phyloP scores from a whole-genome alignment of 2,797 vertebrate species.

The Schizopygopsis malacanthus region DNA sequence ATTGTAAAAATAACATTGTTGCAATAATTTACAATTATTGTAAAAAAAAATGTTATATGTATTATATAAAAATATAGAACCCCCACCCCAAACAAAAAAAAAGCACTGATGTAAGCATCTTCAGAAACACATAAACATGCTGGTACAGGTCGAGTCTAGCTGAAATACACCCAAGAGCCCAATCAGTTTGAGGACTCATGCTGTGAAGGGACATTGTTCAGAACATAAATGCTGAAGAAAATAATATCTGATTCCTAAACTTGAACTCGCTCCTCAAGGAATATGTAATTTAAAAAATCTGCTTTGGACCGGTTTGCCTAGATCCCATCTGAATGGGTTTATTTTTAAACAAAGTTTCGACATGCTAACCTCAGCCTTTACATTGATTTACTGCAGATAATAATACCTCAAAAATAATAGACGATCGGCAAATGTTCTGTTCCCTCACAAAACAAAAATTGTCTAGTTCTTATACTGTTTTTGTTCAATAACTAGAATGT shows the following conservation, averaged over 20 bases:
- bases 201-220: slow-evolving; percentile 29
- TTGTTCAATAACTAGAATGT: neutral
- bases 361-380: neutral
- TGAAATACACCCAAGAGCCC: slow-evolving; percentile 15
- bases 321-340: neutral
- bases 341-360: slow-evolving; percentile 7
- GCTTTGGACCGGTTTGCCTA: slow-evolving; percentile 15
- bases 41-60: too few species aligned
- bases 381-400: slow-evolving; percentile 14
- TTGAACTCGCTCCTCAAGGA: slow-evolving; percentile 1
- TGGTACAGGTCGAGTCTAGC: neutral
- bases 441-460: slow-evolving; percentile 6
- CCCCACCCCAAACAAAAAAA: too few species aligned
- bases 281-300: neutral
- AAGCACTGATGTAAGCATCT: neutral
- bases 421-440: neutral
- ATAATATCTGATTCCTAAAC: slow-evolving; percentile 31
- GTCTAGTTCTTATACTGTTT: neutral
- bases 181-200: slow-evolving; percentile 4
- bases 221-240: slow-evolving; percentile 26
- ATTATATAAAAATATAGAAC: neutral
- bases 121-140: neutral
- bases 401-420: neutral
- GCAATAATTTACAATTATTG: too few species aligned
- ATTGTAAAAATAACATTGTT: neutral